phyloP scores from a whole-genome alignment of 2,113 vertebrate species.

The Rousettus leschenaultii region DNA sequence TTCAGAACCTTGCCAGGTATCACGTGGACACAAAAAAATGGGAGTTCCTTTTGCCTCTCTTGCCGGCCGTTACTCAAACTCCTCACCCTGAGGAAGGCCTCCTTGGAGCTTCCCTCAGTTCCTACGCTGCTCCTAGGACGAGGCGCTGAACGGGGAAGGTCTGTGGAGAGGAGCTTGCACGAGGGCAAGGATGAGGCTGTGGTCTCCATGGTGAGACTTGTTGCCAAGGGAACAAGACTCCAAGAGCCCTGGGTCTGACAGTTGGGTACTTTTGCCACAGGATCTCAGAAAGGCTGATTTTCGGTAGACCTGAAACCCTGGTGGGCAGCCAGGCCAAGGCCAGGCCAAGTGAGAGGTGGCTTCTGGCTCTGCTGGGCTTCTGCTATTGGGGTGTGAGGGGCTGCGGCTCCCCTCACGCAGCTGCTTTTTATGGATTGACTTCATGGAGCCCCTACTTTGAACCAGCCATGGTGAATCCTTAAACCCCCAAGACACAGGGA shows the following conservation, averaged over 20 bases:
- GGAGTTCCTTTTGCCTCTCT: not conserved
- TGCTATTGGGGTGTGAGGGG: not conserved
- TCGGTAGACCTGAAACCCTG: not conserved
- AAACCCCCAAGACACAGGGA: not conserved
- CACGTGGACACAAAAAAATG: not conserved
- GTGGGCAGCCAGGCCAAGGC: conserved; percentile 28
- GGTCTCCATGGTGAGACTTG: conserved; percentile 77
- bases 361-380: not conserved
- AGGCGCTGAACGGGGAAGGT: conserved; percentile 37
- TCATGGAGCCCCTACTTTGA: not conserved
- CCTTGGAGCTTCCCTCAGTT: not conserved
- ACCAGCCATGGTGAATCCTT: not conserved
- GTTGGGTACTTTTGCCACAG: conserved; percentile 64
- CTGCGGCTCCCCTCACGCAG: not conserved
- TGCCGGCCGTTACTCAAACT: not conserved
- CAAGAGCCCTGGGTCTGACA: conserved; percentile 59
- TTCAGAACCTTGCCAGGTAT: not conserved
- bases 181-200: conserved; percentile 66
- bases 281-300: conserved; percentile 40
- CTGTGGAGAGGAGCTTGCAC: conserved; percentile 48
- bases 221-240: conserved; percentile 79
- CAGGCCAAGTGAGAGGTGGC: not conserved
- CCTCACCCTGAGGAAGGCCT: not conserved
- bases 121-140: not conserved
- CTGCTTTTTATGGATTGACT: not conserved